A percentile compares a stretch with the other conserved stretches of the same genome.
These are phyloP conservation scores for Cryptus armator DNA, from an alignment of 2,888 invertebrate species.

Conservation along the genomic window DNA sequence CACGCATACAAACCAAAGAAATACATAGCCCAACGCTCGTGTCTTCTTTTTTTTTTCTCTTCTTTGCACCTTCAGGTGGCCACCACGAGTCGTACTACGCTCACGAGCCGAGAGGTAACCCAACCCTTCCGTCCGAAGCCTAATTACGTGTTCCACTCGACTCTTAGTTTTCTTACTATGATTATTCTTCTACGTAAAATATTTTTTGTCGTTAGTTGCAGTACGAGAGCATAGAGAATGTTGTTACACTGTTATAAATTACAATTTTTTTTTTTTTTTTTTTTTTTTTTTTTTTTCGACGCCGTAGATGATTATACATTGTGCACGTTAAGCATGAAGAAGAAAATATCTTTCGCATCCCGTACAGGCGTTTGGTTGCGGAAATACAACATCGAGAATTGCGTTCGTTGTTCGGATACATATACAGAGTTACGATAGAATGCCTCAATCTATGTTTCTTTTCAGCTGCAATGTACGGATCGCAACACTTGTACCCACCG, in stretches of 20 bases:
- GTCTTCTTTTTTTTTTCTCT: constrained; percentile 50
- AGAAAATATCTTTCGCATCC: background rate
- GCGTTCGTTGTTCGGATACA: background rate
- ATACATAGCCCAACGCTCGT: constrained; percentile 25
- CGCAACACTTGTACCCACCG: constrained; percentile 82
- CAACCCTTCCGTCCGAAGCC: constrained; percentile 72
- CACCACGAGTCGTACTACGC: constrained; percentile 88
- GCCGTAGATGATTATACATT: background rate
- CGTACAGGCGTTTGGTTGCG: background rate
- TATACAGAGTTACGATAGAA: constrained; percentile 17
- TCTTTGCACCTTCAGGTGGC: constrained; percentile 84
- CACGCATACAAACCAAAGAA: constrained; percentile 4
- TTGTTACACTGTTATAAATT: constrained; percentile 3
- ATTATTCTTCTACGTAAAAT: constrained; percentile 15
- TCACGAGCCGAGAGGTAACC: constrained; percentile 92
- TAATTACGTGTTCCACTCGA: constrained; percentile 63
- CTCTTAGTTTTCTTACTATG: constrained; percentile 54
- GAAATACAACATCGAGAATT: constrained; percentile 4
- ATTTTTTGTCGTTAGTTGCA: constrained; percentile 2
- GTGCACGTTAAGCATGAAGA: constrained; percentile 29
- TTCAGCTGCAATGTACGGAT: constrained; percentile 83
- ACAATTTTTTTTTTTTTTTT: background rate
- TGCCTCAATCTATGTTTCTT: constrained; percentile 80
- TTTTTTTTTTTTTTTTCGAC: background rate
- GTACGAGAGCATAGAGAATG: constrained; percentile 28